Base-by-base conservation (phyloP, 2,888 invertebrate species). In the Polydesmus complanatus region DNA sequence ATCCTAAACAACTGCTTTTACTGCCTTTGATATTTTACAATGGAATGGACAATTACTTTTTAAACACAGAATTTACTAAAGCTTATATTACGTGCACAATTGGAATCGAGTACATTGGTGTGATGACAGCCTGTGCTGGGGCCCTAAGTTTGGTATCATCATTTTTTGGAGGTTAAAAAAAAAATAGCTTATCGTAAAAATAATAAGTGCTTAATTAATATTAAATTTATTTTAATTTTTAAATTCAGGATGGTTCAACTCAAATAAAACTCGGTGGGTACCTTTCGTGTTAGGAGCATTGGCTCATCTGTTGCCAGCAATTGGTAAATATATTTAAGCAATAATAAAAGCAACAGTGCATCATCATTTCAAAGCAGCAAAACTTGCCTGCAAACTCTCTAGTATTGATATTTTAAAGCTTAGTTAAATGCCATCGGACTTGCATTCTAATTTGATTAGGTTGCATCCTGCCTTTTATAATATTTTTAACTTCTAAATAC, bases 31-130 rank as follows among this genome's bases (percentile, higher is more conserved):
- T 22, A 11, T 51, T 51, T 22, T 51, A 51, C n/a, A 51, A 51
- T 51, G 51, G 51, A 3, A 51, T 51, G 51, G 51, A 51, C n/a
- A 51, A 51, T 22, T 51, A 51, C 19, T 51, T 51, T 22, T 11
- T 51, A n/a, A 51, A 51, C 51, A 51, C 51, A n/a, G 51, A 51
- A 8, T 51, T 51, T 51, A 51, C 51, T 5, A 51, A 51, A 19
- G 51, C 51, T 5, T 51, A 14, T 19, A n/a, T 51, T 14, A 51
- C 51, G 51, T 51, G 51, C n/a, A n/a, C 51, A 21, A n/a, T 51
- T 19, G 51, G 51, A 3, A 22, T 51, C 5, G 51, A 51, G 22
- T 22, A 51, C 51, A 51, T 51, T 51, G 51, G 51, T 14, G n/a
- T 51, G 8, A 51, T 51, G n/a, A 51, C 51, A 5, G 51, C 51